Evolutionary conservation across 2,797 vertebrate genomes (phyloP).

Genomic region (Erethizon dorsatum): DNA sequence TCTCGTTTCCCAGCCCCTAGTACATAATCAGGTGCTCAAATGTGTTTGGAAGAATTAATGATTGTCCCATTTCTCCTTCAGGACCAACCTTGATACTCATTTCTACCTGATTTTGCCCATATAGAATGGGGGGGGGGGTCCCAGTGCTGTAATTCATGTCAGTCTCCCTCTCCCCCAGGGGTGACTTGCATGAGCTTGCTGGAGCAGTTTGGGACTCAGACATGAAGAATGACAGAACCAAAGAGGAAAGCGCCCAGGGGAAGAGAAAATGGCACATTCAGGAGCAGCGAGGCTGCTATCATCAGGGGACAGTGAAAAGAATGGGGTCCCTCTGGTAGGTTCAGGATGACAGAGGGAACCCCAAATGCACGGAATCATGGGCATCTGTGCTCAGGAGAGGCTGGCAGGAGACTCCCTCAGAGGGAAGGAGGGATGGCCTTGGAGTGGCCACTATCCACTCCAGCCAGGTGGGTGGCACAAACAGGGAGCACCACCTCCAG

Average conservation of each 20-base stretch:
- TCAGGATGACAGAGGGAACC: not conserved
- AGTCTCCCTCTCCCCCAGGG: not conserved
- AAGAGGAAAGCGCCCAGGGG: accelerated
- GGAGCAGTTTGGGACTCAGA: not conserved
- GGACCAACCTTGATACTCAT: not conserved
- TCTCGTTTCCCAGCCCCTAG: not conserved
- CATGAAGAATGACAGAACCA: not conserved
- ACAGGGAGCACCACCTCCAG: no score
- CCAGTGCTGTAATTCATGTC: not conserved
- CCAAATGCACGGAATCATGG: not conserved
- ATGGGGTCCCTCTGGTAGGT: not conserved
- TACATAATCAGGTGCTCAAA: not conserved
- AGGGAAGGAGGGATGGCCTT: not conserved
- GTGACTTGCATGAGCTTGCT: not conserved
- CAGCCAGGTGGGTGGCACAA: no score
- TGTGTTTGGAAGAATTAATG: not conserved
- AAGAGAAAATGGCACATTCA: not conserved
- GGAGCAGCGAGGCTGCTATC: no score
- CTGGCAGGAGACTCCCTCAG: not conserved
- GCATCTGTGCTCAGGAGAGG: not conserved
- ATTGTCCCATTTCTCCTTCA: not conserved
- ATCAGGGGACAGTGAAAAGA: accelerated
- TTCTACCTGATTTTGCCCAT: not conserved
- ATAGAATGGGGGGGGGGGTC: accelerated
- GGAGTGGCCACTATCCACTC: accelerated